Evolutionary conservation across 2,888 invertebrate genomes (phyloP).

Genomic region (Kryphioiulus occultus): DNA sequence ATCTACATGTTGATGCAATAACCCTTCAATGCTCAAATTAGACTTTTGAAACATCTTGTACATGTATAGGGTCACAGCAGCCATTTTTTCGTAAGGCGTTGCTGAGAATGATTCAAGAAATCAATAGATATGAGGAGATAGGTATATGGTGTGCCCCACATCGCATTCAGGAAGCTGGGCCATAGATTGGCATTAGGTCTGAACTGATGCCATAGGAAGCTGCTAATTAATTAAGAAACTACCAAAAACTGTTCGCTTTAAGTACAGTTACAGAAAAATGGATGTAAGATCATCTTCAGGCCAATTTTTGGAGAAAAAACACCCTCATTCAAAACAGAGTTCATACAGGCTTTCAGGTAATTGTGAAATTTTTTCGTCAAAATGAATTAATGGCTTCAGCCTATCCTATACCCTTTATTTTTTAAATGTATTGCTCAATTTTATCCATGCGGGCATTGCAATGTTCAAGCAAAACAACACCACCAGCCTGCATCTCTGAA

Average conservation of each 20-base stretch:
- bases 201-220: neutral
- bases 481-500: too few species aligned
- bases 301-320: neutral
- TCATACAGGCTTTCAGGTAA: neutral
- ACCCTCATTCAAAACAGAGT: neutral
- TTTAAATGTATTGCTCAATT: too few species aligned
- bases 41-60: neutral
- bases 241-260: neutral
- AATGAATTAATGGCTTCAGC: too few species aligned
- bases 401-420: too few species aligned
- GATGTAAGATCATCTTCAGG: neutral
- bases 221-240: neutral
- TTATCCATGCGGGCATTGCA: too few species aligned
- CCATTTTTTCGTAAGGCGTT: neutral
- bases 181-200: neutral
- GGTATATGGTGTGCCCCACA: neutral
- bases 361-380: neutral
- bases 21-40: neutral
- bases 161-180: neutral
- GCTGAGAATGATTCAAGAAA: neutral
- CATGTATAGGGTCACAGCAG: neutral
- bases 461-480: too few species aligned
- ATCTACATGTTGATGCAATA: neutral
- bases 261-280: neutral
- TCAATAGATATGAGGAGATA: neutral